phyloP scores from a whole-genome alignment of 2,888 invertebrate species.

The Andrena praecox region DNA sequence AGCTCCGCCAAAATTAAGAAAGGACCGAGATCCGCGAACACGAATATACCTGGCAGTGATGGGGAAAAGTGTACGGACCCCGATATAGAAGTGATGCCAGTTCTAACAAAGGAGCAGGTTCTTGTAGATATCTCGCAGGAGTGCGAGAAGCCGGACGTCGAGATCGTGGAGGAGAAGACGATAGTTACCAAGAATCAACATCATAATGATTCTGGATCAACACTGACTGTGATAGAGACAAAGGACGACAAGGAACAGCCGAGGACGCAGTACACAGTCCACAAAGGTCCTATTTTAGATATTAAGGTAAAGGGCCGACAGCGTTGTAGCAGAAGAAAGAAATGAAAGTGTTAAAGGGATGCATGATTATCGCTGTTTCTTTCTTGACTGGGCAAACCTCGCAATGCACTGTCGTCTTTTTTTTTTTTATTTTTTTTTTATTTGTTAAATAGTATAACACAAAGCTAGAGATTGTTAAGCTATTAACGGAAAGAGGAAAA shows the following conservation, averaged over 20 bases:
- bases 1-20: not conserved
- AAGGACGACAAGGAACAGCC: slow-evolving; percentile 61
- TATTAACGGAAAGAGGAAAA: not conserved
- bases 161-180: slow-evolving; percentile 53
- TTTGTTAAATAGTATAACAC: not conserved
- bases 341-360: slow-evolving; percentile 1
- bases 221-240: slow-evolving; percentile 38
- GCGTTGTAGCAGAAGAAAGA: slow-evolving; percentile 7
- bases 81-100: slow-evolving; percentile 13
- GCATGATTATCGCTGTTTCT: slow-evolving; percentile 3
- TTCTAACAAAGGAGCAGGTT: slow-evolving; percentile 17
- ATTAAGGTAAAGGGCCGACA: slow-evolving; percentile 80
- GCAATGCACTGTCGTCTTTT: not conserved
- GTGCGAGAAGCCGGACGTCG: slow-evolving; percentile 37
- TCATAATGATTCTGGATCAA: slow-evolving; percentile 31
- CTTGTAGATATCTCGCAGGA: not conserved
- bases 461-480: not conserved
- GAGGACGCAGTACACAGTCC: slow-evolving; percentile 78
- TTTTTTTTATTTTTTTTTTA: slow-evolving; percentile 2
- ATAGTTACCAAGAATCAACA: slow-evolving; percentile 31
- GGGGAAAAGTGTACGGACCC: not conserved
- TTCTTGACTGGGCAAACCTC: not conserved
- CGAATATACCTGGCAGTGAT: not conserved
- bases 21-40: not conserved
- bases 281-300: slow-evolving; percentile 83